Evolutionary conservation across 2,797 vertebrate genomes (phyloP).

Genomic region (Sitta carolinensis): DNA sequence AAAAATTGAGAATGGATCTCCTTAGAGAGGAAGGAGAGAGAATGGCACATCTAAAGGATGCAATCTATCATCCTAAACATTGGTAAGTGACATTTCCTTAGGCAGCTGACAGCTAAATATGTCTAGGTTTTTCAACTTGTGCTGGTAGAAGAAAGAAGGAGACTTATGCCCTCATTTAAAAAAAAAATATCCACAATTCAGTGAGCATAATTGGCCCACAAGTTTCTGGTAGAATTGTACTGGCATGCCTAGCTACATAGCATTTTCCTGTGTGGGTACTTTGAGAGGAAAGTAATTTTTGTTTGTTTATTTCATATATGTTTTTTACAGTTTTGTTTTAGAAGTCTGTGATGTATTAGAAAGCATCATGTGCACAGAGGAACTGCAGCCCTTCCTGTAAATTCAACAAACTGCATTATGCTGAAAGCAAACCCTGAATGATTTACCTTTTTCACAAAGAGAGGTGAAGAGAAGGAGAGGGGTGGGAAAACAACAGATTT

Average conservation of each 20-base stretch:
- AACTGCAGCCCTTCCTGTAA: slow-evolving; percentile 44
- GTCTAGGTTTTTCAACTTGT: not conserved
- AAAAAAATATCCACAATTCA: not conserved
- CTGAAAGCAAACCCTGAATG: slow-evolving; percentile 47
- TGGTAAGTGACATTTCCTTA: slow-evolving; percentile 50
- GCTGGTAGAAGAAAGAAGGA: not conserved
- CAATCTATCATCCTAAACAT: slow-evolving; percentile 46
- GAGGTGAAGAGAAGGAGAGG: slow-evolving; percentile 53
- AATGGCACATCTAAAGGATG: slow-evolving; percentile 53
- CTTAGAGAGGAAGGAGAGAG: slow-evolving; percentile 56
- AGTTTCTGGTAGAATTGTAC: not conserved
- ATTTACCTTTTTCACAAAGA: slow-evolving; percentile 58
- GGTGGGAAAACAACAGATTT: slow-evolving; percentile 62
- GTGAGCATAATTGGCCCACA: not conserved
- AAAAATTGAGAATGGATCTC: slow-evolving; percentile 64
- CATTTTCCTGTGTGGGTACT: not conserved
- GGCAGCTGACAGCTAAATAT: not conserved
- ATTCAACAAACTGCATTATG: slow-evolving; percentile 41
- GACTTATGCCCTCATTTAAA: not conserved
- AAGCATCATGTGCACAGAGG: slow-evolving; percentile 19
- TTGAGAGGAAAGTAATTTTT: not conserved
- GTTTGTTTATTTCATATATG: not conserved
- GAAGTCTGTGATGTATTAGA: slow-evolving; percentile 21
- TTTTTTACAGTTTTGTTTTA: not conserved
- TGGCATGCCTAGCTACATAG: not conserved